Evolutionary conservation across 2,113 vertebrate species (phyloP).

Genomic region (Phrynosoma platyrhinos): DNA sequence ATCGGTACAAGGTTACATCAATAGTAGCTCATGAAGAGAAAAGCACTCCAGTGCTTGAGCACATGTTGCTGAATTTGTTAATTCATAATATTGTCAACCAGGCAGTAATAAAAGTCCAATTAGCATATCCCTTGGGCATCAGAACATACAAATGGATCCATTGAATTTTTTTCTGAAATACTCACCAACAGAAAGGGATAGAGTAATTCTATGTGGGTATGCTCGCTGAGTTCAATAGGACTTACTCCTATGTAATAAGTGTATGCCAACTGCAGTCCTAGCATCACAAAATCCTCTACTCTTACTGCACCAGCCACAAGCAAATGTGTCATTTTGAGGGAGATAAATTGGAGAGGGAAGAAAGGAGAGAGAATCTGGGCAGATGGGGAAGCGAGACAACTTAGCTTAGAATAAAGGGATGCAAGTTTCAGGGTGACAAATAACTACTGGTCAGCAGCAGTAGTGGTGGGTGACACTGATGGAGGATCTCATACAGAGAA

Average conservation of each 20-base stretch:
- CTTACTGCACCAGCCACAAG: conserved; percentile 49
- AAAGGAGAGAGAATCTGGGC: too few relatives aligned
- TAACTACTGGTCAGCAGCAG: too few relatives aligned
- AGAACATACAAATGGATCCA: conserved; percentile 35
- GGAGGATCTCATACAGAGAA: too few relatives aligned
- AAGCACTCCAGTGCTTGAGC: conserved; percentile 62
- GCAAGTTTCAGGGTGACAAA: too few relatives aligned
- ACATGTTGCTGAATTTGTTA: conserved; percentile 15
- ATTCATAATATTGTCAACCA: conserved; percentile 43
- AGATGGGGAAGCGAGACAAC: too few relatives aligned
- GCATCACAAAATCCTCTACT: conserved; percentile 43
- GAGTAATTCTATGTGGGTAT: too few relatives aligned
- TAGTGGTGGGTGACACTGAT: too few relatives aligned
- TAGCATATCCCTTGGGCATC: conserved; percentile 59
- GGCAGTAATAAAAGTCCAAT: conserved; percentile 58
- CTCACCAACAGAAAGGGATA: too few relatives aligned
- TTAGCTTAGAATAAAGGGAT: too few relatives aligned
- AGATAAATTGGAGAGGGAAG: too few relatives aligned
- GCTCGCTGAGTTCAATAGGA: neutral
- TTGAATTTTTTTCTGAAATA: too few relatives aligned
- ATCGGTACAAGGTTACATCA: conserved; percentile 45
- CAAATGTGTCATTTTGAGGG: conserved; percentile 35
- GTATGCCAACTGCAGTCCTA: too few relatives aligned
- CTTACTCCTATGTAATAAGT: neutral
- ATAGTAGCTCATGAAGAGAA: conserved; percentile 57